Evolutionary conservation across 2,888 invertebrate species (phyloP), one percentile per base, ranked within the genome.

Genomic region (Adela reaumurella): DNA sequence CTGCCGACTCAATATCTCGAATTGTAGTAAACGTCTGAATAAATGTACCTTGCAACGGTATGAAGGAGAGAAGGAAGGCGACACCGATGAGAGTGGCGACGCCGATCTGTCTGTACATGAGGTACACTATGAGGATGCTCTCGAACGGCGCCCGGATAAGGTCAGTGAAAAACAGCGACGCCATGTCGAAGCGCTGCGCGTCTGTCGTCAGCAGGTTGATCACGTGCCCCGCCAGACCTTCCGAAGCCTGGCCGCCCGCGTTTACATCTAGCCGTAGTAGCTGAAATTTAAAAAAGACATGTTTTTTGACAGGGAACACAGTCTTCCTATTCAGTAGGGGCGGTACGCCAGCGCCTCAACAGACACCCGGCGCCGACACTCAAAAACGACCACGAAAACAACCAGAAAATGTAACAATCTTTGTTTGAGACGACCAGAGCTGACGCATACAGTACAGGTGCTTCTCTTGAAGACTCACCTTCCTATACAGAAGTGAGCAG

Each of bases 201-300:
- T 96, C 95, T 49, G 94, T 94, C 0, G 94, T 92, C 52, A 95
- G 65, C 29, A 94, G 67, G 70, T 91, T 87, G 47, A 92, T 47
- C 84, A 91, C 70, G 84, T 84, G 54, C 73, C 88, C 64, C 80
- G 72, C 52, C 81, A 90, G 50, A 71, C 85, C 74, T 83, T 87
- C 68, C 67, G 89, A 59, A 76, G 77, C 66, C 53, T 80, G 68
- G 14, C 71, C 70, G 1, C 72, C 73, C 0, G 89, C 86, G 0
- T 83, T 82, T 56, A 87, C 81, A 58, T 89, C 91, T 29, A 93
- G 67, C 6, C 83, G 81, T 11, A 92, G 72, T 0, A 89, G 79
- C 91, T 92, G 66, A 24, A 24, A 24, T 24, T 8, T 4, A 24
- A 24, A 24, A 24, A 4, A 8, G 24, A 6, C 5, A 24, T 24